Conservation (phyloP, 1,140 invertebrate species). For the Ips typographus region DNA sequence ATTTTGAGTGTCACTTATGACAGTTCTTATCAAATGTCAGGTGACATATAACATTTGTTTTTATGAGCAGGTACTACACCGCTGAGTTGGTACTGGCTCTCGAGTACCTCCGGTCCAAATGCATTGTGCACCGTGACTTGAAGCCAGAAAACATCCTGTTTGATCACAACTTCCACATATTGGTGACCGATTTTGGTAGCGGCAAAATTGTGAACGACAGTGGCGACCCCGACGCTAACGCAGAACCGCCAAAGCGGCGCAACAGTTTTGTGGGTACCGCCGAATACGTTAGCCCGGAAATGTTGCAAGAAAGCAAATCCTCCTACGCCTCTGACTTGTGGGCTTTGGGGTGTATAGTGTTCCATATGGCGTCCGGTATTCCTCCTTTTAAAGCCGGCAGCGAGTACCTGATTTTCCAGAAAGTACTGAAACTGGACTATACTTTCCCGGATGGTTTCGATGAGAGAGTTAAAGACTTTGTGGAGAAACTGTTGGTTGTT, state of each 20-base stretch:
- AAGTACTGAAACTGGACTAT: slow-evolving; percentile 90
- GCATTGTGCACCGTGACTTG: slow-evolving; percentile 91
- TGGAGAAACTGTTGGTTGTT: slow-evolving; percentile 82
- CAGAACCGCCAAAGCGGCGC: slow-evolving; percentile 53
- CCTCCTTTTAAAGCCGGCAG: slow-evolving; percentile 90
- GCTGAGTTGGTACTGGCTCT: slow-evolving; percentile 90
- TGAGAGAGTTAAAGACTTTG: slow-evolving; percentile 79
- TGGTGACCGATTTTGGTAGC: slow-evolving; percentile 97
- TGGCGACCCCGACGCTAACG: slow-evolving; percentile 8
- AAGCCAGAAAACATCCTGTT: slow-evolving; percentile 89
- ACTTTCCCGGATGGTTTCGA: slow-evolving; percentile 91
- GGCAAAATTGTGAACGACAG: slow-evolving; percentile 73
- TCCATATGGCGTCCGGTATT: slow-evolving; percentile 92
- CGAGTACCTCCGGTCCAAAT: slow-evolving; percentile 87
- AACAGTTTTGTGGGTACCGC: slow-evolving; percentile 98
- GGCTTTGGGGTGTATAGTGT: slow-evolving; percentile 94
- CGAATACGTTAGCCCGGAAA: slow-evolving; percentile 97
- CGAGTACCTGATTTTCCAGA: slow-evolving; percentile 97
- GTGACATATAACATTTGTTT: slow-evolving; percentile 1
- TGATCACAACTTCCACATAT: slow-evolving; percentile 93
- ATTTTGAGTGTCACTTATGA: background rate
- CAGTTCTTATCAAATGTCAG: background rate
- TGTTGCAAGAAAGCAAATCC: slow-evolving; percentile 80
- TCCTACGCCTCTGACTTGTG: slow-evolving; percentile 91
- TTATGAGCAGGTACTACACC: slow-evolving; percentile 74